These are phyloP conservation scores for Caenorhabditis sp. DNA, from an alignment of 2,888 invertebrate genomes.

Conservation along the genomic window DNA sequence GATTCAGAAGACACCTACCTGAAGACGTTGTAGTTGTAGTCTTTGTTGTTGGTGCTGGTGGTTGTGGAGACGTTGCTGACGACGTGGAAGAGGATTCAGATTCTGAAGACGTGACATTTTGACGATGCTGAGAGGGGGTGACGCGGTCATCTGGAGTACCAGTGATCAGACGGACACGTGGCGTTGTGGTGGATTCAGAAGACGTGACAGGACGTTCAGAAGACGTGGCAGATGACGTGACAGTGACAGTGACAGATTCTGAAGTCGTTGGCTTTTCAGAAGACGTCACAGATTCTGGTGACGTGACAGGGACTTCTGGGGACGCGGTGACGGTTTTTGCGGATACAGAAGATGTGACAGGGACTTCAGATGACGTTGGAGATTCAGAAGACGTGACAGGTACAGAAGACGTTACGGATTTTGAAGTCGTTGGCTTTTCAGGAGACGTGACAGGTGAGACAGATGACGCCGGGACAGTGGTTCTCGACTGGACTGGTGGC, in stretches of 20 bases:
- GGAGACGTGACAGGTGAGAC: not conserved
- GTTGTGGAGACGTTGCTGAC: constrained; percentile 1
- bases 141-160: constrained; percentile 33
- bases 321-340: constrained; percentile 23
- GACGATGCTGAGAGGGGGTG: constrained; percentile 13
- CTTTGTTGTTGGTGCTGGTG: constrained; percentile 14
- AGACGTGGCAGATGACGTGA: constrained; percentile 1
- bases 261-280: constrained; percentile 2
- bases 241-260: not conserved
- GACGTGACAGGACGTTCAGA: constrained; percentile 17
- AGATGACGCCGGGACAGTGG: no score
- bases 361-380: constrained; percentile 23
- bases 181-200: constrained; percentile 11
- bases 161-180: constrained; percentile 51
- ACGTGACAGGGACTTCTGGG: constrained; percentile 3
- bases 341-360: constrained; percentile 17
- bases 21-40: constrained; percentile 14
- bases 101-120: constrained; percentile 30
- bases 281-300: constrained; percentile 13
- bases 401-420: constrained; percentile 4
- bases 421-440: not conserved
- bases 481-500: not conserved
- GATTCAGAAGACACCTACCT: constrained; percentile 25
- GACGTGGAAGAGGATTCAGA: constrained; percentile 33
- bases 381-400: not conserved